Base-by-base conservation (phyloP, 2,888 invertebrate genomes). In the Hetaerina titia region DNA sequence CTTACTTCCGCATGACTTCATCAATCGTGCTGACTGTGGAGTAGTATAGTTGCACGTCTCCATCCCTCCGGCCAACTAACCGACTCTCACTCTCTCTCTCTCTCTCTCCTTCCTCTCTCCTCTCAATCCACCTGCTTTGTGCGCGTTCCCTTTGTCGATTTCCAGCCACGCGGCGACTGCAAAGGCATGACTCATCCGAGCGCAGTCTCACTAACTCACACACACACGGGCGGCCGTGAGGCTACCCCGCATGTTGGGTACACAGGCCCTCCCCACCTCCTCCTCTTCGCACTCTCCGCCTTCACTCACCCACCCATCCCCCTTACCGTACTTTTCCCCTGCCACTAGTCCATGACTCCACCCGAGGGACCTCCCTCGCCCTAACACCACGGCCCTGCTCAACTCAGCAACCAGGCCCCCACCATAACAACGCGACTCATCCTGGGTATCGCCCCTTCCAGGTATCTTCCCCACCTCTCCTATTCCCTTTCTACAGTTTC, bases 361-460 rank as follows among this genome's bases (percentile, higher is more conserved):
- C 60, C 60, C 11, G 13, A 17, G 60, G 60, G 25, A 0, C 74
- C 81, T 31, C n/a, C 31, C 81, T 31, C 81, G 9, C 25, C 15
- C n/a, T 31, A 17, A 19, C 31, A 22, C 15, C n/a, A 31, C 13
- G 25, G 81, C 9, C 81, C 81, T 31, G 15, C 81, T 81, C 81
- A 81, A 31, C 81, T 31, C 81, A 15, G 11, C n/a, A 31, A 81
- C 31, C 2, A 31, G 31, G 25, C 45, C 69, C 69, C 69, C 69
- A n/a, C 81, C 81, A 81, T 81, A 11, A 81, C 81, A 31, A 81
- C 31, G 25, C 81, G 81, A 81, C 81, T 81, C 81, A 81, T 81
- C 31, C 81, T 9, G 13, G 31, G 25, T n/a, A 19, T 19, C 7
- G 6, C 69, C n/a, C 69, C 22, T n/a, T n/a, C 69, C 69, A 9